Conservation (phyloP, 2,888 invertebrate species). For the Tenthredo distinguenda region DNA sequence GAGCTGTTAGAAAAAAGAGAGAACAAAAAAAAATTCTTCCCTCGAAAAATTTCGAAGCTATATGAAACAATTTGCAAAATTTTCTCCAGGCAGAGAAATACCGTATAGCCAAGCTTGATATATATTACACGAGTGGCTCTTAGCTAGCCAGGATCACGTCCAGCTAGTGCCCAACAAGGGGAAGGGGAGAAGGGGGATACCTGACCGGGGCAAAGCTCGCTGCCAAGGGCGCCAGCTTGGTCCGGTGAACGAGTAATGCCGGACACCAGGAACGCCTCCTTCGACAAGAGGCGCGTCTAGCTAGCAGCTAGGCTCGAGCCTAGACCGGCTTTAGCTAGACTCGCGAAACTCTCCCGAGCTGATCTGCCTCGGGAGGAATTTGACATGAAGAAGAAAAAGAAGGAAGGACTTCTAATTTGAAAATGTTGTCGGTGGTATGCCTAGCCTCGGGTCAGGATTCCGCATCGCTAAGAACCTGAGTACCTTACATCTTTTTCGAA, state of each 20-base stretch:
- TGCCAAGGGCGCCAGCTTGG: slow-evolving; percentile 69
- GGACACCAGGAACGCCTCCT: slow-evolving; percentile 58
- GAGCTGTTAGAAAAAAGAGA: background rate
- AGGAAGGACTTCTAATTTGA: slow-evolving; percentile 21
- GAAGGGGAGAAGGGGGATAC: slow-evolving; percentile 42
- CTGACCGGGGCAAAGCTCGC: slow-evolving; percentile 66
- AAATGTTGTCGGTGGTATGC: background rate
- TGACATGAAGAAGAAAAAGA: background rate
- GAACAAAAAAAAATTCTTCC: background rate
- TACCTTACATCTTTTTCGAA: background rate
- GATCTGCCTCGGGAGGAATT: slow-evolving; percentile 38
- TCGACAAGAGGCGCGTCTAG: slow-evolving; percentile 39
- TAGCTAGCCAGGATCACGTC: slow-evolving; percentile 32
- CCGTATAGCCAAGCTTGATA: slow-evolving; percentile 9
- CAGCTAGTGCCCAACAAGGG: slow-evolving; percentile 12
- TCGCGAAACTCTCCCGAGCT: slow-evolving; percentile 30
- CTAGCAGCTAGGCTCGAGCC: slow-evolving; percentile 61
- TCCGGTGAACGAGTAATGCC: slow-evolving; percentile 54
- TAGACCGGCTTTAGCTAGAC: slow-evolving; percentile 60
- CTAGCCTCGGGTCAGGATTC: slow-evolving; percentile 19
- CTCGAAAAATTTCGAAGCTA: background rate
- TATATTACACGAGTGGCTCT: slow-evolving; percentile 41
- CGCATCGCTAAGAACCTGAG: background rate
- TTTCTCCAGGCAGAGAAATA: background rate
- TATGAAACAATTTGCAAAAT: background rate